Evolutionary conservation across 1,140 invertebrate species (phyloP), one percentile per base, ranked within the genome.

Genomic region (Pseudomyrmex flavicornis): DNA sequence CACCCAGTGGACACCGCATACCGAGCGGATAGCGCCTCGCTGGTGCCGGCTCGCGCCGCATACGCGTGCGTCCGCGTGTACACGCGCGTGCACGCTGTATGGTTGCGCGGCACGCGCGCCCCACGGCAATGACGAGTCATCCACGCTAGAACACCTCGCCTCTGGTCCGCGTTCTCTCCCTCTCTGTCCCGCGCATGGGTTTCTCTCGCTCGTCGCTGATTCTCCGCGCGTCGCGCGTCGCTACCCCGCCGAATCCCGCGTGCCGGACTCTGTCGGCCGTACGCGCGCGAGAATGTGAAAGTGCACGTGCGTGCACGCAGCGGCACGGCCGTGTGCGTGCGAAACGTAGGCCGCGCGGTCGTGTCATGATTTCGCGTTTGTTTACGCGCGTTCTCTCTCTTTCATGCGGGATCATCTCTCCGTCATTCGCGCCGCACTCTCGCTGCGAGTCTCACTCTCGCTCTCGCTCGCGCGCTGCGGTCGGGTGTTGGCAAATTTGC

Each of bases 71-170:
- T 86, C 82, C 86, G 74, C 68, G 86, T 82, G 76, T 70, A 26
- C 61, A 65, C 79, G 69, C 62, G 54, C 26, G 65, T 82, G 65
- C 56, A 59, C 56, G 82, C 83, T 85, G 83, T 59, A 80, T 58
- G 56, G 93, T 92, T 91, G 88, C 84, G 92, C 92, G 92, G 93
- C 93, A 93, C 93, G 93, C 92, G 93, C 91, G 92, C 92, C 93
- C 93, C 91, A 91, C 93, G 93, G 93, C 93, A 93, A 94, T 94
- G 94, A 94, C 94, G 94, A 93, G 93, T 94, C 94, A 94, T 94
- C 93, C 93, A 93, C 91, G 93, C 91, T 93, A 93, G 93, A 93
- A 93, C 93, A 93, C 93, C 93, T 93, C 92, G 90, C 88, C 85
- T 83, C 85, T 76, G 85, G 85, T 83, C 85, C 77, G 44, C 63